These are phyloP conservation scores for Leptinotarsa defecta DNA, from an alignment of 1,140 invertebrate genomes.

Conservation along the genomic window DNA sequence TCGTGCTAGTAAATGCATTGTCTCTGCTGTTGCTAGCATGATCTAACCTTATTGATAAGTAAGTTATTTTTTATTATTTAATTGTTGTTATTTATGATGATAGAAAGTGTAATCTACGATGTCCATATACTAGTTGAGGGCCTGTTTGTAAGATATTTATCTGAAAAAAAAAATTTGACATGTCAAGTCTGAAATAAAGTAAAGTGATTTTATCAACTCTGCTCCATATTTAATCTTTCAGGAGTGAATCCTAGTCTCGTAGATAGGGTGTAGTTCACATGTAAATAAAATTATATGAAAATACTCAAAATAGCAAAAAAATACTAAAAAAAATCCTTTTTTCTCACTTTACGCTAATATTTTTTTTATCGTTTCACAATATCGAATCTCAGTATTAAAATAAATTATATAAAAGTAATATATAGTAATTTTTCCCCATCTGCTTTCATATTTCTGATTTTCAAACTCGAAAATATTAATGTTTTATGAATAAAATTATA, in stretches of 20 bases:
- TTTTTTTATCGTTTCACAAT: no score
- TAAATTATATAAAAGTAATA: background rate
- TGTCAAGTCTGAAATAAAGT: constrained; percentile 35
- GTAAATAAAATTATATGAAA: constrained; percentile 43
- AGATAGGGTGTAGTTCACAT: constrained; percentile 45
- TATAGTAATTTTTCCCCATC: background rate
- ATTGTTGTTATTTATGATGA: constrained; percentile 30
- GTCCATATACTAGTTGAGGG: constrained; percentile 30
- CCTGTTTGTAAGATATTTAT: constrained; percentile 41
- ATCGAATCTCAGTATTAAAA: no score
- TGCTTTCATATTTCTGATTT: constrained; percentile 9
- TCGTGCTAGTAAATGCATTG: constrained; percentile 40
- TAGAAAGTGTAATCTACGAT: constrained; percentile 33
- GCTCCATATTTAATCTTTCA: constrained; percentile 18
- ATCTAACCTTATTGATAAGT: constrained; percentile 42
- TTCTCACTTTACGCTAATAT: background rate
- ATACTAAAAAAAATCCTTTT: background rate
- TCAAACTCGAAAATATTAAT: constrained; percentile 10
- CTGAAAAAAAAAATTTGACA: constrained; percentile 31
- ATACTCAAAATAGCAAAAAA: constrained; percentile 39
- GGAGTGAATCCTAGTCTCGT: constrained; percentile 46
- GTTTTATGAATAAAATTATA: constrained; percentile 8
- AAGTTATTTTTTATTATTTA: constrained; percentile 43
- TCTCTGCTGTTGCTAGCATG: constrained; percentile 41
- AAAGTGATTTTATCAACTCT: constrained; percentile 28